Evolutionary conservation across 2,888 invertebrate genomes (phyloP).

Genomic region (Gastracanthus pulcherrimus): DNA sequence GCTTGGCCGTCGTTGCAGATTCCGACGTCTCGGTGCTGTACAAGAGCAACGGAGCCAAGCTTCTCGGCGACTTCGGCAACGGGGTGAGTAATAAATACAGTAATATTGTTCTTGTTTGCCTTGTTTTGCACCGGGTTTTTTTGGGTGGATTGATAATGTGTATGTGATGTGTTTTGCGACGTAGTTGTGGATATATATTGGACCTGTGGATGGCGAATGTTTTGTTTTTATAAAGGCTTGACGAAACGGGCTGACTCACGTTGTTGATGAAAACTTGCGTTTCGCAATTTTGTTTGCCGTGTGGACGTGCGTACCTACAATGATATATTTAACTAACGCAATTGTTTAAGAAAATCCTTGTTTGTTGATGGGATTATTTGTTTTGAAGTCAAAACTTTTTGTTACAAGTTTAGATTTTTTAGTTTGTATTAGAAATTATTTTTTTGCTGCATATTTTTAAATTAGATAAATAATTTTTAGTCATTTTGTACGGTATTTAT

Average conservation of each 20-base stretch:
- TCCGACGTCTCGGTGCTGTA: conserved; percentile 46
- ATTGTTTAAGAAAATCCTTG: neutral
- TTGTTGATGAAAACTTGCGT: no score
- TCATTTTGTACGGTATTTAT: neutral
- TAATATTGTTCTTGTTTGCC: neutral
- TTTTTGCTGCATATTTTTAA: neutral
- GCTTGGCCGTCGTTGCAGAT: conserved; percentile 42
- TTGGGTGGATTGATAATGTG: no score
- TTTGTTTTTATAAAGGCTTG: no score
- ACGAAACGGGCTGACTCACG: no score
- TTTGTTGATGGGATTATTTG: neutral
- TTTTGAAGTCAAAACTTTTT: neutral
- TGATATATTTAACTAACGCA: no score
- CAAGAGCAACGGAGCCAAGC: conserved; percentile 36
- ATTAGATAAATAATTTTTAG: neutral
- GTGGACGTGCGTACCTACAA: no score
- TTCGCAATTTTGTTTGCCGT: no score
- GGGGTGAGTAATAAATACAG: conserved; percentile 17
- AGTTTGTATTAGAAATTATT: neutral
- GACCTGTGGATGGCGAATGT: no score
- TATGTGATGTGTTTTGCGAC: no score
- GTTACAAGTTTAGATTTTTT: neutral
- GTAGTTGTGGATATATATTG: no score
- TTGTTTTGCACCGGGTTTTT: neutral
- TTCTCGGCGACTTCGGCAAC: neutral